Base-by-base conservation (phyloP, 2,888 invertebrate genomes). In the Tipula vernalis region DNA sequence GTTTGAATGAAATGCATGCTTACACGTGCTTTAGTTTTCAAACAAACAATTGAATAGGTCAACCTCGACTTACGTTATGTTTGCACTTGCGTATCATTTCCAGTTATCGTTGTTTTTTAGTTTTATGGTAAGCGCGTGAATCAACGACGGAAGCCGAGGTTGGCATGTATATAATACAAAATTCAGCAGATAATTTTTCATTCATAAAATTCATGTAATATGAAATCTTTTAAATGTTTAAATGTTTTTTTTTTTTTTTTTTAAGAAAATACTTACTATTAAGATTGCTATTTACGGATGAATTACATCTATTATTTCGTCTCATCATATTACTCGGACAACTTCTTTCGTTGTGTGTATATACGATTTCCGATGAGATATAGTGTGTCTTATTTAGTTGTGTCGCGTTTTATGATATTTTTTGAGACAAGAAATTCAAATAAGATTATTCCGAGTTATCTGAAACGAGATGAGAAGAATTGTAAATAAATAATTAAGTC, bases 101-200 rank as follows among this genome's bases (percentile, higher is more conserved):
- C 5, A 39, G 1, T 39, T 39, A 44, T 44, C 44, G 0, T 44
- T 44, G 10, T 44, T 12, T 5, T 44, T 44, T 44, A 8, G 12
- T 6, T 39, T 6, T 39, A 3, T 39, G 28, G 28, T 28, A 28
- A 28, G 28, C 39, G 39, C 6, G 5, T 44, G 3, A 10, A 51
- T n/a, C 6, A 28, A 28, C 28, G 13, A 71, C 71, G 28, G 1
- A 6, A 8, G 10, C 0, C 12, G 18, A 28, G 71, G 28, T 71
- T 3, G 28, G 28, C 71, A 10, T 28, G 71, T 71, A 57, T 15
- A 71, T 28, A 71, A 71, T 71, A 71, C 28, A 71, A 28, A 71
- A 71, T 71, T 71, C 71, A 71, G 71, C 71, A 71, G 71, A 71
- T 71, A 71, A 71, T 71, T 71, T 71, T 71, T 71, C 71, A 71